phyloP scores from a whole-genome alignment of 2,888 invertebrate genomes.

The Biston stratarius region DNA sequence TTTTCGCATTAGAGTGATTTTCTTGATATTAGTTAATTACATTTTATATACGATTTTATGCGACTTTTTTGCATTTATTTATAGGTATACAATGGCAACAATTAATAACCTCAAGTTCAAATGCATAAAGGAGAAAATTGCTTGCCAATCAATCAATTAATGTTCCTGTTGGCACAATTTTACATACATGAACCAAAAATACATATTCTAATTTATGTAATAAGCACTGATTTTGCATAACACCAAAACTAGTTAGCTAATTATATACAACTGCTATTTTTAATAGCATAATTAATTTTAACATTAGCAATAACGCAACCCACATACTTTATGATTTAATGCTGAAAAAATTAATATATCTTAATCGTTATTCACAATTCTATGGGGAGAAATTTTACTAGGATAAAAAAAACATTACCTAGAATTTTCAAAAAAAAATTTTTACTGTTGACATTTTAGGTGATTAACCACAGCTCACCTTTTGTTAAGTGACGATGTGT shows the following conservation, averaged over 20 bases:
- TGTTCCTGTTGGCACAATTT: constrained; percentile 5
- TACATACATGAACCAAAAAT: not conserved
- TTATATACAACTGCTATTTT: constrained; percentile 4
- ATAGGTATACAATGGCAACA: not conserved
- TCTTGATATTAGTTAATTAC: constrained; percentile 7
- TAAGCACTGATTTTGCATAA: not conserved
- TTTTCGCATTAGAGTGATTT: constrained; percentile 4
- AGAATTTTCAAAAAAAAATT: no score
- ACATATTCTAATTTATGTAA: not conserved
- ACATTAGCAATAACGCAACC: not conserved
- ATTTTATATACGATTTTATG: not conserved
- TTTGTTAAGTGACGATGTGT: no score
- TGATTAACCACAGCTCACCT: no score
- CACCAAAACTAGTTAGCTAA: constrained; percentile 12
- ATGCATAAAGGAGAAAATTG: not conserved
- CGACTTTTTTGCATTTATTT: constrained; percentile 5
- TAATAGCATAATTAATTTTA: constrained; percentile 2
- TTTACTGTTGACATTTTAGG: no score
- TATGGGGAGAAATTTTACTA: no score
- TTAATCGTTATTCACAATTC: no score
- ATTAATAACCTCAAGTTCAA: not conserved
- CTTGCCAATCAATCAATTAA: not conserved
- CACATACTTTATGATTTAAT: no score
- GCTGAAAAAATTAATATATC: no score
- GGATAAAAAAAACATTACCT: no score